Evolutionary conservation across 92 coral and sea anemone species (phyloP).

Genomic region (Siderastrea radians): DNA sequence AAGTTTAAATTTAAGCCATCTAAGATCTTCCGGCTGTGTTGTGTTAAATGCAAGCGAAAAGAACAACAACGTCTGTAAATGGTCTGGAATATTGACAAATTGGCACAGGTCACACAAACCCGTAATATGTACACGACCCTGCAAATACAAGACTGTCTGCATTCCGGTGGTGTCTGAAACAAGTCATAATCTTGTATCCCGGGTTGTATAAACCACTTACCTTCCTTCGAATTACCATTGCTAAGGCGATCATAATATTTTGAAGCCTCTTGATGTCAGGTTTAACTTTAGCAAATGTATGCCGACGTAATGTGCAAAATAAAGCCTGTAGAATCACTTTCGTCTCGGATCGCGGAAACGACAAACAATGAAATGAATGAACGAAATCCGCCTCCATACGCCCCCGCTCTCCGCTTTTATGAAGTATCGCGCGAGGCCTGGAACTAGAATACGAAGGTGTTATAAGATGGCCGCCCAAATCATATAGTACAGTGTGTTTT

Average conservation of each 20-base stretch:
- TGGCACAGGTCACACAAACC: too few relatives aligned
- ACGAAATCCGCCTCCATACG: constrained; percentile 1
- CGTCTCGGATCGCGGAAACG: neutral
- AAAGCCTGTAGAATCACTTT: neutral
- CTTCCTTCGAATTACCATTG: neutral
- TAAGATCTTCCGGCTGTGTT: too few relatives aligned
- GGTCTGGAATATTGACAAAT: too few relatives aligned
- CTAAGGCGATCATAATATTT: constrained; percentile 6
- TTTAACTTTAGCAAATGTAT: neutral
- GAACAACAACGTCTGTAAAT: too few relatives aligned
- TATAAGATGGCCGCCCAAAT: constrained; percentile 25
- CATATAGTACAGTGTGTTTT: neutral
- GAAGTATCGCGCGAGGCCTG: constrained; percentile 15
- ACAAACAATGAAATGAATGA: neutral
- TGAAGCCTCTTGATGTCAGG: neutral
- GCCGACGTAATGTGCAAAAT: constrained; percentile 3
- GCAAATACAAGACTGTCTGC: too few relatives aligned
- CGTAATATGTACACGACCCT: too few relatives aligned
- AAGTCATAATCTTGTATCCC: too few relatives aligned
- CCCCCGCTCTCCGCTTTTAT: neutral
- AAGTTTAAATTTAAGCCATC: too few relatives aligned
- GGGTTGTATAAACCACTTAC: neutral
- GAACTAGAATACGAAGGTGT: constrained; percentile 4
- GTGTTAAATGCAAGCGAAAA: too few relatives aligned
- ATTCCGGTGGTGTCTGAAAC: too few relatives aligned